Percentiles rank a stretch among this genome's conserved stretches.
phyloP scores from a whole-genome alignment of 2,888 invertebrate genomes.

The Phytoseiulus persimilis region DNA sequence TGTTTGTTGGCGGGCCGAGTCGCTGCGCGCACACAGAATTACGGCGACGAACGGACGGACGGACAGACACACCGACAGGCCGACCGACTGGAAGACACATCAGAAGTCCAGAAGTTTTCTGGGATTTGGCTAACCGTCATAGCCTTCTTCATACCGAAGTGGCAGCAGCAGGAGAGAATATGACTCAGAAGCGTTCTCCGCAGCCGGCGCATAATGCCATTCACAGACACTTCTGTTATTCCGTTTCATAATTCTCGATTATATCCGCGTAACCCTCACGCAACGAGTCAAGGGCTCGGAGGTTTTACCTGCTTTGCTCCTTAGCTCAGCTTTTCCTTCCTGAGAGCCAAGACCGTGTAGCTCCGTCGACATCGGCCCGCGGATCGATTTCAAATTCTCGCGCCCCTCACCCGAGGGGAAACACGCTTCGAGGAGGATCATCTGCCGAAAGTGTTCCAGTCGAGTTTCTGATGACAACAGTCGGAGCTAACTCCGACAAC shows the following conservation, averaged over 20 bases:
- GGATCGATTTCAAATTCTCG: too few relatives aligned
- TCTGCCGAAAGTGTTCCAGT: too few relatives aligned
- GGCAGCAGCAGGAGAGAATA: not conserved
- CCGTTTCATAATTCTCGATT: not conserved
- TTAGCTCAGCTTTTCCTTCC: too few relatives aligned
- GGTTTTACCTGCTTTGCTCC: too few relatives aligned
- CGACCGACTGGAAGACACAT: not conserved
- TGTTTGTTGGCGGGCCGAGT: not conserved
- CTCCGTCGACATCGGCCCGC: too few relatives aligned
- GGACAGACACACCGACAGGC: not conserved
- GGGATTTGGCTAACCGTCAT: not conserved
- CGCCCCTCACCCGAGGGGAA: too few relatives aligned
- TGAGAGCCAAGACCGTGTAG: too few relatives aligned
- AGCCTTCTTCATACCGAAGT: not conserved
- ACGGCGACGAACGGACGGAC: not conserved
- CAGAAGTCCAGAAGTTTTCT: constrained; percentile 5
- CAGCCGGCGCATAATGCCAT: not conserved
- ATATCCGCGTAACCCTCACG: not conserved
- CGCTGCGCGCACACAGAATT: not conserved
- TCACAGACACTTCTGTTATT: not conserved
- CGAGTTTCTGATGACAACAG: not conserved
- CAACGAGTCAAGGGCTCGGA: too few relatives aligned
- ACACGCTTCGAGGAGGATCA: too few relatives aligned
- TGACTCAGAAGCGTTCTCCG: not conserved
- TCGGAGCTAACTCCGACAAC: too few relatives aligned